phyloP scores from a whole-genome alignment of 1,140 invertebrate genomes.

The Drosophila navojoa region DNA sequence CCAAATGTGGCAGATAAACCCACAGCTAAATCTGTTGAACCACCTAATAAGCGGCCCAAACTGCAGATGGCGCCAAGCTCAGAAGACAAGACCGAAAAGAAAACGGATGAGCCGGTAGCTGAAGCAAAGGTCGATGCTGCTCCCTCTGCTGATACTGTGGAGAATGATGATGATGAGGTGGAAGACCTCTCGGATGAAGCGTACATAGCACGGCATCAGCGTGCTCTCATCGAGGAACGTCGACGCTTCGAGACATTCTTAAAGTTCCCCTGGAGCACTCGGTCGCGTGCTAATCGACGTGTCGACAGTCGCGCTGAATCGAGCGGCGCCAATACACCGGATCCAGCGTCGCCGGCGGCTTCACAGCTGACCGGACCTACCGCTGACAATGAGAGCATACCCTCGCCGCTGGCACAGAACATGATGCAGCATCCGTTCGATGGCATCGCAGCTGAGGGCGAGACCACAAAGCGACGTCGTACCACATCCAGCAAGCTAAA shows the following conservation, averaged over 20 bases:
- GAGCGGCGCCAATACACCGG: conserved; percentile 90
- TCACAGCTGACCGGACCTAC: conserved; percentile 33
- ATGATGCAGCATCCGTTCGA: conserved; percentile 72
- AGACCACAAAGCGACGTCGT: conserved; percentile 70
- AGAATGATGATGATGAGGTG: conserved; percentile 15
- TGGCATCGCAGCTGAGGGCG: conserved; percentile 46
- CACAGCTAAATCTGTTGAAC: conserved; percentile 11
- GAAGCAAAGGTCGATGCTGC: background rate
- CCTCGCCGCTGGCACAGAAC: conserved; percentile 86
- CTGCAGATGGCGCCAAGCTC: conserved; percentile 23
- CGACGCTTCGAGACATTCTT: conserved; percentile 90
- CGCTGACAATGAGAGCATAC: conserved; percentile 83
- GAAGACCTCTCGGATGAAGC: conserved; percentile 90
- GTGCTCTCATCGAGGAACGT: conserved; percentile 90
- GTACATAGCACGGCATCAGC: conserved; percentile 88
- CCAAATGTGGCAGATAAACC: background rate
- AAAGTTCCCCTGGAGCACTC: conserved; percentile 87
- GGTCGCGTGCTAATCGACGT: conserved; percentile 86
- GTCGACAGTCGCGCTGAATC: conserved; percentile 88
- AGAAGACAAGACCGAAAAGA: background rate
- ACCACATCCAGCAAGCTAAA: conserved; percentile 80
- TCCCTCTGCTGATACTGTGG: background rate
- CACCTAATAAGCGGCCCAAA: conserved; percentile 50
- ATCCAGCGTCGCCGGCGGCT: conserved; percentile 85
- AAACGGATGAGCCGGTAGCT: background rate